Evolutionary conservation across 2,888 invertebrate genomes (phyloP).

Genomic region (Diarsia rubi): DNA sequence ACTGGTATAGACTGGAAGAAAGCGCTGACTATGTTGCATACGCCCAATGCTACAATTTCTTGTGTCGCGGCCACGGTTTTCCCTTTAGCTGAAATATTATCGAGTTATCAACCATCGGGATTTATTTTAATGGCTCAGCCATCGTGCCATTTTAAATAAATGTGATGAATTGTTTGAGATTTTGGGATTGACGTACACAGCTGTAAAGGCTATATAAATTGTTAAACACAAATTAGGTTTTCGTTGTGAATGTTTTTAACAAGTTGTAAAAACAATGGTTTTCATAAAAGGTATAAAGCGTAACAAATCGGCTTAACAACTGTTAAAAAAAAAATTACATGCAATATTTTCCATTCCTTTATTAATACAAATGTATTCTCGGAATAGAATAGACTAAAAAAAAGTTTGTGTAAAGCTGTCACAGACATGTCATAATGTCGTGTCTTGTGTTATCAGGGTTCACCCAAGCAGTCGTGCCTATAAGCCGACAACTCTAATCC

Average conservation of each 20-base stretch:
- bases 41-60: slow-evolving; percentile 95
- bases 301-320: background rate
- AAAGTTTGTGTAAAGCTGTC: slow-evolving; percentile 14
- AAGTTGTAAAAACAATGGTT: background rate
- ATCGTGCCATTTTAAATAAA: slow-evolving; percentile 64
- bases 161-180: slow-evolving; percentile 65
- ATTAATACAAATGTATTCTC: background rate
- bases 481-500: slow-evolving; percentile 41
- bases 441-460: slow-evolving; percentile 2
- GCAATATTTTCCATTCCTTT: background rate
- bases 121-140: slow-evolving; percentile 65
- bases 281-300: background rate
- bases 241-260: slow-evolving; percentile 6
- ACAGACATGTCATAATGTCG: slow-evolving; percentile 30
- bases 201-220: background rate
- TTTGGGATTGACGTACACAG: slow-evolving; percentile 56
- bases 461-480: slow-evolving; percentile 22
- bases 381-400: background rate
- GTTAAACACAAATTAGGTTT: slow-evolving; percentile 17
- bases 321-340: background rate
- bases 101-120: slow-evolving; percentile 68
- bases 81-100: slow-evolving; percentile 91
- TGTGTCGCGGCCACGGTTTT: slow-evolving; percentile 94
- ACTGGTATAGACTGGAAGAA: slow-evolving; percentile 95
- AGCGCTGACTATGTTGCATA: slow-evolving; percentile 94